These are phyloP conservation scores for Balanococcus diminutus DNA, from an alignment of 2,888 invertebrate species.

Conservation along the genomic window DNA sequence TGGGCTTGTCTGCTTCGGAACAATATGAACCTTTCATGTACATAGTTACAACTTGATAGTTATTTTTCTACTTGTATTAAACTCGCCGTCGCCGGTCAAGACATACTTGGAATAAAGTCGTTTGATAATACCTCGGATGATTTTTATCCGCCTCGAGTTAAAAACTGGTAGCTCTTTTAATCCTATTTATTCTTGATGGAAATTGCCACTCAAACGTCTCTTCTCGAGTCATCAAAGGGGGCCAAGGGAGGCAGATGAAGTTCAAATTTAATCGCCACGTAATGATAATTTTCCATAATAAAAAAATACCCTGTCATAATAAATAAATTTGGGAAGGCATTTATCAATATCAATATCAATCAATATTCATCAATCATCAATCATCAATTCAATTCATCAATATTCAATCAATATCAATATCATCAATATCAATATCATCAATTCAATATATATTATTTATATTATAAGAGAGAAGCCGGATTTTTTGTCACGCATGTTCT, in stretches of 20 bases:
- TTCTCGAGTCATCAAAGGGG: too few species aligned
- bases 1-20: slow-evolving; percentile 30
- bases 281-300: not conserved
- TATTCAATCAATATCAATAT: too few species aligned
- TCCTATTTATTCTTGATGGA: not conserved
- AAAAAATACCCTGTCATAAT: not conserved
- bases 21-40: slow-evolving; percentile 44
- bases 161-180: slow-evolving; percentile 24
- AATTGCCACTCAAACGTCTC: not conserved
- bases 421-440: too few species aligned
- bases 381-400: too few species aligned
- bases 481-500: too few species aligned
- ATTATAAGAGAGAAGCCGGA: too few species aligned
- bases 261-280: too few species aligned
- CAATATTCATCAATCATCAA: too few species aligned
- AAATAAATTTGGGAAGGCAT: too few species aligned
- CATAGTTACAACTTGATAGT: slow-evolving; percentile 12
- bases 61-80: slow-evolving; percentile 3
- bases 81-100: slow-evolving; percentile 24
- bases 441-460: too few species aligned
- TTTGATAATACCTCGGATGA: not conserved
- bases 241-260: too few species aligned
- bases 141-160: not conserved
- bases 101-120: slow-evolving; percentile 36
- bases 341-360: too few species aligned